A percentile compares a stretch with the other conserved stretches of the same genome.
Conservation (phyloP, 2,888 invertebrate genomes). For the Tenthredo scrophulariae region DNA sequence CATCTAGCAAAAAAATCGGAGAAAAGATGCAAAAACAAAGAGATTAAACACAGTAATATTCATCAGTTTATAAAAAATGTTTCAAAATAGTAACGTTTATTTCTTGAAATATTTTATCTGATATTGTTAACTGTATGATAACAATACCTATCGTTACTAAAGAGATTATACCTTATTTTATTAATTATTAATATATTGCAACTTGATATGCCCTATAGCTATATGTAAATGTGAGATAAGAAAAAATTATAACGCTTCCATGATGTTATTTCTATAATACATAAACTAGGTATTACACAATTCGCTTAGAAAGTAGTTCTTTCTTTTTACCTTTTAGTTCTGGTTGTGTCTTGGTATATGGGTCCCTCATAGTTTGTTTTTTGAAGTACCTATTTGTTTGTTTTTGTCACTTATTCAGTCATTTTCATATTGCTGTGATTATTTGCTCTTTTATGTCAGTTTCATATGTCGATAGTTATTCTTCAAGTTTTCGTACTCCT, state of each 20-base stretch:
- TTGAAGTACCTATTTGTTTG: constrained; percentile 25
- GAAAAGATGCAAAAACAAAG: constrained; percentile 52
- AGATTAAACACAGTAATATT: constrained; percentile 53
- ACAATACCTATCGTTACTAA: constrained; percentile 42
- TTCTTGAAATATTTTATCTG: constrained; percentile 49
- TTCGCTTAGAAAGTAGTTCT: constrained; percentile 44
- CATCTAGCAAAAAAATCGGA: constrained; percentile 63
- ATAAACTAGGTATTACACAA: constrained; percentile 34
- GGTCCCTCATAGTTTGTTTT: constrained; percentile 41
- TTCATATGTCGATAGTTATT: constrained; percentile 18
- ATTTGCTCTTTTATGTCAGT: constrained; percentile 32
- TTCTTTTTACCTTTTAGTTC: constrained; percentile 32
- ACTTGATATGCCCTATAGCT: constrained; percentile 14
- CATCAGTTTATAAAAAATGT: constrained; percentile 30
- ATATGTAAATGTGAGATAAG: constrained; percentile 17
- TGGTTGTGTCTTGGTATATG: constrained; percentile 51
- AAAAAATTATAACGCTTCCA: constrained; percentile 34
- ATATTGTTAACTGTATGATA: constrained; percentile 49
- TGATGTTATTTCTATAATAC: constrained; percentile 21
- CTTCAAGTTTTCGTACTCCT: constrained; percentile 31
- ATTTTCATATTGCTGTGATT: constrained; percentile 39
- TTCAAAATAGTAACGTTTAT: constrained; percentile 34
- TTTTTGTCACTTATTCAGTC: constrained; percentile 39
- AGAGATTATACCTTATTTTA: constrained; percentile 44
- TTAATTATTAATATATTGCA: constrained; percentile 35